Evolutionary conservation across 2,113 vertebrate species (phyloP).

Genomic region (Patagioenas fasciata): DNA sequence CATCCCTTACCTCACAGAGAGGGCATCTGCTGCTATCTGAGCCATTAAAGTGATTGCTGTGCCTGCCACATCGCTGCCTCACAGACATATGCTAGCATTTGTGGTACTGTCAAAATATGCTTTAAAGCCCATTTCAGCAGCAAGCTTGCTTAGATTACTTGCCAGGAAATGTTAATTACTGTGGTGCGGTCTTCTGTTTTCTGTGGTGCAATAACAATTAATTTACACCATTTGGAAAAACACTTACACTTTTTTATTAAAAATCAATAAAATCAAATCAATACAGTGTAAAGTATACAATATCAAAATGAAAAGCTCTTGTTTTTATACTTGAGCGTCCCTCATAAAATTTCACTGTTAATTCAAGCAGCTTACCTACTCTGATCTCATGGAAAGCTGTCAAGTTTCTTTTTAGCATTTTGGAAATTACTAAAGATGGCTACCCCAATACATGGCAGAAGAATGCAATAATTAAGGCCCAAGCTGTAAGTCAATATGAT

Average conservation of each 20-base stretch:
- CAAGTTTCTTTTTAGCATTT: slow-evolving; percentile 47
- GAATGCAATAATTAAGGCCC: slow-evolving; percentile 39
- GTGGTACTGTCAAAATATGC: slow-evolving; percentile 34
- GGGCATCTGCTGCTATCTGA: not conserved
- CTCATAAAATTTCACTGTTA: slow-evolving; percentile 34
- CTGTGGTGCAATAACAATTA: slow-evolving; percentile 35
- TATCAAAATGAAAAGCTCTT: slow-evolving; percentile 52
- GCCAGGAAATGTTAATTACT: slow-evolving; percentile 67
- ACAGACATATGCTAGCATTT: not conserved
- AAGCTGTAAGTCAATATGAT: slow-evolving; percentile 21
- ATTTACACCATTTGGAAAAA: slow-evolving; percentile 55
- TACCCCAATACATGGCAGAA: not conserved
- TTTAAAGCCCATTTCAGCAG: slow-evolving; percentile 31
- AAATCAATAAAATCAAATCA: slow-evolving; percentile 59
- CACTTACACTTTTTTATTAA: slow-evolving; percentile 61
- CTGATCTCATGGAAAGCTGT: slow-evolving; percentile 52
- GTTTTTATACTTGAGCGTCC: not conserved
- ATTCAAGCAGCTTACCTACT: slow-evolving; percentile 28
- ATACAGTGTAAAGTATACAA: slow-evolving; percentile 2
- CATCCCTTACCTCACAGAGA: not conserved
- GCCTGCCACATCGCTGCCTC: not conserved
- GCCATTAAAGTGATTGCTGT: not conserved
- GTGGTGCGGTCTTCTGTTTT: slow-evolving; percentile 49
- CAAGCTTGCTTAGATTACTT: not conserved
- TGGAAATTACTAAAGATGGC: slow-evolving; percentile 33